phyloP scores from a whole-genome alignment of 1,140 invertebrate genomes.

The Popillia japonica region DNA sequence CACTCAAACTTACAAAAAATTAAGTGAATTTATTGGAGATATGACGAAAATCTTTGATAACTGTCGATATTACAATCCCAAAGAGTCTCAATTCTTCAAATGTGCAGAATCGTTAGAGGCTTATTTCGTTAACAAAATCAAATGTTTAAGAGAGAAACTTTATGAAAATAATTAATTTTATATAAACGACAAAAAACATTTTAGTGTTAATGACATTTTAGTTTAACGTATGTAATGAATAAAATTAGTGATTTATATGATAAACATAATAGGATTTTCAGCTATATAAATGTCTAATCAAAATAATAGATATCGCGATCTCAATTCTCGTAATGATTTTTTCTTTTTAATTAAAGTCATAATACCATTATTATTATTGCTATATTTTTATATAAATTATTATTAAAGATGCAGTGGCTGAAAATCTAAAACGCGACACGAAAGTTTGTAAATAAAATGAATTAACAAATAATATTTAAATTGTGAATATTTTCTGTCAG shows the following conservation, averaged over 20 bases:
- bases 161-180: conserved; percentile 64
- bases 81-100: conserved; percentile 93
- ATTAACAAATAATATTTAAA: conserved; percentile 29
- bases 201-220: conserved; percentile 38
- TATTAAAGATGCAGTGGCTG: conserved; percentile 19
- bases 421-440: conserved; percentile 36
- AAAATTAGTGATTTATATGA: conserved; percentile 22
- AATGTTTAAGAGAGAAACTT: conserved; percentile 82
- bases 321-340: conserved; percentile 34
- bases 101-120: conserved; percentile 94
- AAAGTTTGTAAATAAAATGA: conserved; percentile 15
- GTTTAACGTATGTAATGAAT: conserved; percentile 22
- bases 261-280: conserved; percentile 29
- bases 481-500: conserved; percentile 37
- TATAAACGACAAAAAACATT: conserved; percentile 30
- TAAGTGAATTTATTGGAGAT: conserved; percentile 95
- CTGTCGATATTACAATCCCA: conserved; percentile 95
- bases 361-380: conserved; percentile 8
- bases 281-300: conserved; percentile 33
- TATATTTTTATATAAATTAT: conserved; percentile 36
- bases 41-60: conserved; percentile 99
- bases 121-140: conserved; percentile 94
- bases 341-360: conserved; percentile 12
- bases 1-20: conserved; percentile 81
- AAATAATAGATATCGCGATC: conserved; percentile 31